phyloP scores from a whole-genome alignment of 2,113 vertebrate species.

The Neolamprologus toae region DNA sequence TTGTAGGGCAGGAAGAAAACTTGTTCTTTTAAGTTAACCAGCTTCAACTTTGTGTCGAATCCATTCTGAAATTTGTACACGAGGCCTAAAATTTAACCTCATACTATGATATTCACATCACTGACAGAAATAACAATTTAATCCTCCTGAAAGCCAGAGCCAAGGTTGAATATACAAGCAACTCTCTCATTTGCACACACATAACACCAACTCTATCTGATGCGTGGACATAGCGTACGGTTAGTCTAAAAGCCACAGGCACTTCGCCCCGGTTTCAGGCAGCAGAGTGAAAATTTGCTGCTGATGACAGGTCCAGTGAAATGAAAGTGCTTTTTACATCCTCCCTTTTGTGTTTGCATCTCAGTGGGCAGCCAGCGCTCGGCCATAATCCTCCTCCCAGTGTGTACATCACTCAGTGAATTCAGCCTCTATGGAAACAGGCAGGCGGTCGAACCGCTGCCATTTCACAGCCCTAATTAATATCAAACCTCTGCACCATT shows the following conservation, averaged over 20 bases:
- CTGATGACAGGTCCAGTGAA: conserved; percentile 69
- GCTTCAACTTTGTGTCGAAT: neutral
- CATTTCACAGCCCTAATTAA: conserved; percentile 64
- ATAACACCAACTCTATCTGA: conserved; percentile 26
- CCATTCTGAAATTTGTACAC: conserved; percentile 16
- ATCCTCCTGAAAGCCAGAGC: conserved; percentile 2
- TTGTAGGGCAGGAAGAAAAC: neutral
- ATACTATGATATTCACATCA: conserved; percentile 41
- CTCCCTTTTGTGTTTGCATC: conserved; percentile 60
- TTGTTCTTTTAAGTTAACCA: neutral
- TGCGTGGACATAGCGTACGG: conserved; percentile 3
- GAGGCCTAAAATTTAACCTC: conserved; percentile 17
- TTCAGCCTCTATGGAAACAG: conserved; percentile 55
- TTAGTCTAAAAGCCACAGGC: conserved; percentile 49
- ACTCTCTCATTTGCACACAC: conserved; percentile 47
- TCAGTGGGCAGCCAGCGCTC: conserved; percentile 37
- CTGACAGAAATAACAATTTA: conserved; percentile 21
- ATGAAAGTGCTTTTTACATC: conserved; percentile 55
- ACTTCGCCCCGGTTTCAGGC: conserved; percentile 43
- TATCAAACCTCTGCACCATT: conserved; percentile 65
- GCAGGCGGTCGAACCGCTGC: conserved; percentile 53
- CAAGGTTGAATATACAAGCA: conserved; percentile 17
- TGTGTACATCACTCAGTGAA: conserved; percentile 64
- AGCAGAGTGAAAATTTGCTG: conserved; percentile 63
- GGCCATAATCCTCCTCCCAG: conserved; percentile 56